A percentile compares a stretch with the other conserved stretches of the same genome.
These are phyloP conservation scores for Trichogramma evanescens DNA, from an alignment of 2,888 invertebrate species.

Conservation along the genomic window DNA sequence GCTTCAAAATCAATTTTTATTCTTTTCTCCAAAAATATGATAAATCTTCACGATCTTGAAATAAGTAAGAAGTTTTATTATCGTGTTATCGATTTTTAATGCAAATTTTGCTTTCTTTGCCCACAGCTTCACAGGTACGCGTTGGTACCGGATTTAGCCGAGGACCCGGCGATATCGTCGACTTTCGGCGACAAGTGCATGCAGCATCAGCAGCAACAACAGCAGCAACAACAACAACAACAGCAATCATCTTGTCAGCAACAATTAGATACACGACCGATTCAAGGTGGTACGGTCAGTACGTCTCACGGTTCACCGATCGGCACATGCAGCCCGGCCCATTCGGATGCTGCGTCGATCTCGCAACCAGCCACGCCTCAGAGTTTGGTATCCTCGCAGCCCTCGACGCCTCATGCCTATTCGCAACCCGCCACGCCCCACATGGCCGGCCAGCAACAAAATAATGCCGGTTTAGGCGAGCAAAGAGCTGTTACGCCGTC, in stretches of 20 bases:
- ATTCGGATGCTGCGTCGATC: slow-evolving; percentile 48
- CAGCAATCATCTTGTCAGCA: slow-evolving; percentile 27
- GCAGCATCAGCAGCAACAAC: slow-evolving; percentile 28
- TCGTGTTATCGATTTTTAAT: neutral
- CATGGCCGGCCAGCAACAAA: slow-evolving; percentile 29
- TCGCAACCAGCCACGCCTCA: slow-evolving; percentile 43
- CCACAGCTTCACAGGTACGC: slow-evolving; percentile 25
- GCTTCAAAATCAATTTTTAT: neutral
- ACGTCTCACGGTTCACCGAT: slow-evolving; percentile 73
- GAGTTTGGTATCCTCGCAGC: slow-evolving; percentile 40
- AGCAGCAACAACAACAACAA: slow-evolving; percentile 18
- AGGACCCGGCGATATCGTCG: slow-evolving; percentile 62
- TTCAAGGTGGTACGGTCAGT: slow-evolving; percentile 78
- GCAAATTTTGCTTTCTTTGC: neutral
- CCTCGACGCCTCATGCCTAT: slow-evolving; percentile 42
- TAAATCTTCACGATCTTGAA: neutral
- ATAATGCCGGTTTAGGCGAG: slow-evolving; percentile 24
- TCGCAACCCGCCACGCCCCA: slow-evolving; percentile 44
- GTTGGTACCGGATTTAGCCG: slow-evolving; percentile 39
- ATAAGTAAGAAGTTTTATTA: neutral
- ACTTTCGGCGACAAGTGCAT: slow-evolving; percentile 56
- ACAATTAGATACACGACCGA: slow-evolving; percentile 63
- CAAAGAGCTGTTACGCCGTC: slow-evolving; percentile 36
- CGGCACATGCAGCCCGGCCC: slow-evolving; percentile 52
- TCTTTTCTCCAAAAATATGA: neutral